Evolutionary conservation across 2,113 vertebrate species (phyloP), one percentile per base, ranked within the genome.

Genomic region (Tragelaphus scriptus): DNA sequence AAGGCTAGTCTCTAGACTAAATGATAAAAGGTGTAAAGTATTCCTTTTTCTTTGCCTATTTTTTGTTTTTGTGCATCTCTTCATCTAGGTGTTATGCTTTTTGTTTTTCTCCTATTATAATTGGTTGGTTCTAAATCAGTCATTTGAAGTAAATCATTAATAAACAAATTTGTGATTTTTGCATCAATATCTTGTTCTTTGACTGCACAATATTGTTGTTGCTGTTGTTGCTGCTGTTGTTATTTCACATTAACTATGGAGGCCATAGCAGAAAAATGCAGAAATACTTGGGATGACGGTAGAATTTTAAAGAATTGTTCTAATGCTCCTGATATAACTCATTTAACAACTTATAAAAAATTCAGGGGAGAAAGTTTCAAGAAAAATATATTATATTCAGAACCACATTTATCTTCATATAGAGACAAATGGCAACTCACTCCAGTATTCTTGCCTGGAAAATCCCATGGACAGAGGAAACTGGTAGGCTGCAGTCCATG

Each of bases 331-430:
- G 6, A 96, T 82, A 65, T 93, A 12, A 75, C 2, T 53, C 12
- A 90, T 85, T 89, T 87, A 30, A 47, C 40, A 93, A 56, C 12
- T 91, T 92, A 12, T 44, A 71, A 95, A 90, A 88, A 71, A 1
- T 19, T 90, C 9, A 68, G 2, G 84, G 26, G 5, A 80, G 6
- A 63, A 68, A 68, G 6, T 61, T 87, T 82, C n/a, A 85, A 10
- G 25, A 58, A 93, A 85, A 30, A 40, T 59, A 1, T 30, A 40
- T 5, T 19, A 1, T 51, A 51, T 53, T 23, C 2, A 47, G 47
- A 47, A 32, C 7, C 6, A 56, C 13, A 68, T 40, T 61, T 58
- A 77, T 40, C 21, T 59, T 86, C 6, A 55, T 13, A 3, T 71
- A 71, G n/a, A 40, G n/a, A 71, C n/a, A 71, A 40, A 40, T 71